phyloP scores from a whole-genome alignment of 2,113 vertebrate species.

The Melanerpes aurifrons region DNA sequence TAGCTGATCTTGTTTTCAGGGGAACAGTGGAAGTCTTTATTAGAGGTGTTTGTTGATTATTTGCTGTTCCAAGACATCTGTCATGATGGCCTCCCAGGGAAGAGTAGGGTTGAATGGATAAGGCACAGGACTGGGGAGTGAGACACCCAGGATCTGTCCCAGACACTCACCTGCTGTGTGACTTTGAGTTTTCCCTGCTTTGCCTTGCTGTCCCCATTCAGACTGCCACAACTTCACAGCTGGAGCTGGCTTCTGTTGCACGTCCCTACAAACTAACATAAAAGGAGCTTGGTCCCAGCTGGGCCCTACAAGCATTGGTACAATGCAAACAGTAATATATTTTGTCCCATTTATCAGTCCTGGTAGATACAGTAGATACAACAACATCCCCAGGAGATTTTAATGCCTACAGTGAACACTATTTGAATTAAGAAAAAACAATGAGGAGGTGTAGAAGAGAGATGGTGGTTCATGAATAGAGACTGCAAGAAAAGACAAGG shows the following conservation, averaged over 20 bases:
- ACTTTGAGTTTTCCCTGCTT: neutral
- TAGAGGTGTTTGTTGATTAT: neutral
- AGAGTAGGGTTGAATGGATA: fast-evolving
- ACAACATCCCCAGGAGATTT: neutral
- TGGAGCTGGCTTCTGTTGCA: neutral
- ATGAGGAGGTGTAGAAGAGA: neutral
- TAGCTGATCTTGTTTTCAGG: neutral
- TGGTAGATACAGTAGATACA: neutral
- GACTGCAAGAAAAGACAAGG: neutral
- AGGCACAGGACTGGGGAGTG: neutral
- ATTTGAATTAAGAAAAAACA: neutral
- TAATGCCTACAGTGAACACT: neutral
- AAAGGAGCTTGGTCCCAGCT: neutral
- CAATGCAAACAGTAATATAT: neutral
- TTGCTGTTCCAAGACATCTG: neutral
- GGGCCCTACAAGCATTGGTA: neutral
- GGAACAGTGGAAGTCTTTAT: neutral
- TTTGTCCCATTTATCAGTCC: neutral
- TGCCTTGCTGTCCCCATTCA: neutral
- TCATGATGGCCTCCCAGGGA: fast-evolving
- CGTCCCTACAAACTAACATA: neutral
- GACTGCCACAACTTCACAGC: neutral
- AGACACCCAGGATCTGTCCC: neutral
- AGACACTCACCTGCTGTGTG: neutral
- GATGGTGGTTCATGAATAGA: neutral